These are phyloP conservation scores for Yponomeuta malinellus DNA, from an alignment of 2,888 invertebrate genomes.

Conservation along the genomic window DNA sequence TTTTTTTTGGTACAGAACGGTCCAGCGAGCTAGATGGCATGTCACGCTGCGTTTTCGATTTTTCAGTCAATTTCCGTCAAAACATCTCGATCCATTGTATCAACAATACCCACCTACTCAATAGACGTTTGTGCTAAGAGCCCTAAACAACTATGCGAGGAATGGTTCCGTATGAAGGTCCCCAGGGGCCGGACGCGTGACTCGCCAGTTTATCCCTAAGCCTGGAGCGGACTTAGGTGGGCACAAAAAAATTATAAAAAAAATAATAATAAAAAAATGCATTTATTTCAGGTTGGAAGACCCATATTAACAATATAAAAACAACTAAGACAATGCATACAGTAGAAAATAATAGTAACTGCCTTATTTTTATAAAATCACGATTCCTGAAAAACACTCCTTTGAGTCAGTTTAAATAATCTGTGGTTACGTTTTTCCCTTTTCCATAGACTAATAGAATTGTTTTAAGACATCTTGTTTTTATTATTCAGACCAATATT, in stretches of 20 bases:
- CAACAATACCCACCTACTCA: constrained; percentile 18
- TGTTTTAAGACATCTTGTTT: too few relatives aligned
- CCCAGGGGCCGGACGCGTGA: constrained; percentile 67
- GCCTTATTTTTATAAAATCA: too few relatives aligned
- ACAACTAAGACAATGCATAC: too few relatives aligned
- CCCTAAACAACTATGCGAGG: constrained; percentile 61
- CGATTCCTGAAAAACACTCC: too few relatives aligned
- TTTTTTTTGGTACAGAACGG: background rate
- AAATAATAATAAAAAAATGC: background rate
- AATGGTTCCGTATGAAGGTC: constrained; percentile 33
- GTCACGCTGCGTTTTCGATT: background rate
- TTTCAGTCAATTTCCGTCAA: constrained; percentile 9
- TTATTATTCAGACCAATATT: too few relatives aligned
- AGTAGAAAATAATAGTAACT: too few relatives aligned
- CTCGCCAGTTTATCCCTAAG: constrained; percentile 55
- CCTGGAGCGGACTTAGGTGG: background rate
- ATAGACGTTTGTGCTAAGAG: constrained; percentile 28
- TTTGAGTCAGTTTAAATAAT: too few relatives aligned
- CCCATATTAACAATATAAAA: too few relatives aligned
- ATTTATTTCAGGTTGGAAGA: too few relatives aligned
- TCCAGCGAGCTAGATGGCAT: background rate
- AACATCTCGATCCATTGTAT: constrained; percentile 1
- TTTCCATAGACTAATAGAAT: too few relatives aligned
- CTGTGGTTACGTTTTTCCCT: too few relatives aligned
- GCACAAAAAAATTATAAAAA: background rate